Base-by-base conservation (phyloP, 2,888 invertebrate species). In the Leptura quadrifasciata region DNA sequence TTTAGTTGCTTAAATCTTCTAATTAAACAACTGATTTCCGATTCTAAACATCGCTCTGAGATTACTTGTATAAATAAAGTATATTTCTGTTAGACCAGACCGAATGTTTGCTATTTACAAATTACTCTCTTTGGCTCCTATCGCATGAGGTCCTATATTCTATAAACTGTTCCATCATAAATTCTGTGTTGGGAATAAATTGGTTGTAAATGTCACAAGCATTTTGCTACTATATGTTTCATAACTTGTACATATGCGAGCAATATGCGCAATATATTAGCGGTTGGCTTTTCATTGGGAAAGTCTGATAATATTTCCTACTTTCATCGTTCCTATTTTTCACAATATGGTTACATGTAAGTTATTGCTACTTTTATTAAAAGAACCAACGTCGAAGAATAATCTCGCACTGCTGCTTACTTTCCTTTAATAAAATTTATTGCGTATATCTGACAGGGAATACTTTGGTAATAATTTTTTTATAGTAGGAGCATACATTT, bases 131-230 rank as follows among this genome's bases (percentile, higher is more conserved):
- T 17, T 24, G 31, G 31, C 31, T 27, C 57, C 1, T 27, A 3
- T 17, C 17, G 54, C 15, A 27, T 24, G 24, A 54, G 18, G 20
- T 68, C 27, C 31, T 12, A 35, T 68, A 54, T 69, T 69, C 31
- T 31, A 35, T 27, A 69, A 58, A 63, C 69, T 39, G 15, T 69
- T 35, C 58, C 21, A 35, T 35, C 58, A 60, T 58, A 69, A 69
- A 69, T 69, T 69, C 58, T 61, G 27, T 18, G 21, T 57, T n/a
- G 27, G 31, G 61, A 60, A 60, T 27, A 61, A 71, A 71, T 71
- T 71, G 71, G 71, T 47, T 71, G 71, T 71, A 61, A 61, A 71
- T 71, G 71, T 61, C 60, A 52, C 20, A 17, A 27, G 27, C 61
- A 61, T 61, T 61, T 71, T 61, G 71, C 39, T 61, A 31, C 52